A percentile compares a stretch with the other conserved stretches of the same genome.
Evolutionary conservation across 2,888 invertebrate species (phyloP).

Genomic region (Scaptodrosophila latifasciaeformis): DNA sequence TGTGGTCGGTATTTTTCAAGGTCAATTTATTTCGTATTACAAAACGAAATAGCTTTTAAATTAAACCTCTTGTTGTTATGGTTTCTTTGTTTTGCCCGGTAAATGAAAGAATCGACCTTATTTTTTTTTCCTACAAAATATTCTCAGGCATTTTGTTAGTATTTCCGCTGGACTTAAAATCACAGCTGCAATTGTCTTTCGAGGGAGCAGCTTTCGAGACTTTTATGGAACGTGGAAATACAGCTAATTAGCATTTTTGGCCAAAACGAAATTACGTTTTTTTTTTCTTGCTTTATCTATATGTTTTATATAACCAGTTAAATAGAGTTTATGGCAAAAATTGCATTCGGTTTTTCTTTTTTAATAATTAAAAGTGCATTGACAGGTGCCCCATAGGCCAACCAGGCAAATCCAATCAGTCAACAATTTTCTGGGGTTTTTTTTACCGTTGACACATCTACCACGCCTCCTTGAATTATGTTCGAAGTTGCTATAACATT

Average conservation of each 20-base stretch:
- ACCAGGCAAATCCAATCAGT: slow-evolving; percentile 36
- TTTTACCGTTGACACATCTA: too few species aligned
- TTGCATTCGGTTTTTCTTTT: slow-evolving; percentile 14
- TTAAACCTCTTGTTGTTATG: too few species aligned
- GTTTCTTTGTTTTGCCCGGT: too few species aligned
- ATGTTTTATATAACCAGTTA: not conserved
- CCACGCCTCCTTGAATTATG: slow-evolving; percentile 30
- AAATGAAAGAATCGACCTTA: too few species aligned
- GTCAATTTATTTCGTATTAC: too few species aligned
- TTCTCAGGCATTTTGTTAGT: slow-evolving; percentile 43
- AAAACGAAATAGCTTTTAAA: slow-evolving; percentile 53
- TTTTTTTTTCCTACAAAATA: too few species aligned
- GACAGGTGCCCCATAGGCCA: slow-evolving; percentile 23
- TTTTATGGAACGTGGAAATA: slow-evolving; percentile 64
- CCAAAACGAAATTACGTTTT: not conserved
- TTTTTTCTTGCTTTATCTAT: not conserved
- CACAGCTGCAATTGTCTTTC: slow-evolving; percentile 49
- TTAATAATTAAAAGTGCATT: slow-evolving; percentile 29
- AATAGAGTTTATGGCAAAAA: not conserved
- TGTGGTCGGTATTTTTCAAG: too few species aligned
- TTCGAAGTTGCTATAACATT: slow-evolving; percentile 19
- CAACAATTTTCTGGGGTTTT: slow-evolving; percentile 19
- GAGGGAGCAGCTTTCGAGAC: slow-evolving; percentile 24
- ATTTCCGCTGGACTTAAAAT: slow-evolving; percentile 49
- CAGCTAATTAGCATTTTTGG: slow-evolving; percentile 57